These are phyloP conservation scores for Dicrurus megarhynchus DNA, from an alignment of 2,113 vertebrate genomes.

Conservation along the genomic window DNA sequence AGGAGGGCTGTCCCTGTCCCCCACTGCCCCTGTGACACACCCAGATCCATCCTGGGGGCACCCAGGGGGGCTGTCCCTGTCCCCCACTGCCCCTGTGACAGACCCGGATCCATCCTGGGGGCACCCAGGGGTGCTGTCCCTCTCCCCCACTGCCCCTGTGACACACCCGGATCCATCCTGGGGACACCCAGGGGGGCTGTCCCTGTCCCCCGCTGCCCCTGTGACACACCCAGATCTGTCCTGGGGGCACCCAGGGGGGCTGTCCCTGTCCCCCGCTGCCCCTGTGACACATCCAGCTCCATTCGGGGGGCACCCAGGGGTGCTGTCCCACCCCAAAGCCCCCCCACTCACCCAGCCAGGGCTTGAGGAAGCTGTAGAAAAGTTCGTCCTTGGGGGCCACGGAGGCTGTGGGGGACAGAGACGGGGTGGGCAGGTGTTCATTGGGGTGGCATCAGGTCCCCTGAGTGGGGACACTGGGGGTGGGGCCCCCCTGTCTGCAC, in stretches of 20 bases:
- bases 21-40: not conserved
- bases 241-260: not conserved
- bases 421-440: no score
- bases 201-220: not conserved
- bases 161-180: not conserved
- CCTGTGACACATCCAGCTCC: not conserved
- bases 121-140: not conserved
- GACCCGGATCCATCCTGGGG: not conserved
- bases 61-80: not conserved
- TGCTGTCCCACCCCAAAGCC: accelerated
- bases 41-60: not conserved
- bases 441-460: not conserved
- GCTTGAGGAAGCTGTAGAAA: slow-evolving; percentile 86
- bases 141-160: not conserved
- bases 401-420: slow-evolving; percentile 63
- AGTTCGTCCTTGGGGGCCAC: slow-evolving; percentile 84
- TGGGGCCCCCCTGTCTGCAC: not conserved
- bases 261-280: not conserved
- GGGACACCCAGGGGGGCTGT: no score
- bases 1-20: not conserved
- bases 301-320: not conserved
- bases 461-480: not conserved
- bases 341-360: slow-evolving; percentile 85
- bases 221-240: not conserved
- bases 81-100: not conserved